Base-by-base conservation (phyloP, 2,113 vertebrate species). In the Gnathochromis pfefferi region DNA sequence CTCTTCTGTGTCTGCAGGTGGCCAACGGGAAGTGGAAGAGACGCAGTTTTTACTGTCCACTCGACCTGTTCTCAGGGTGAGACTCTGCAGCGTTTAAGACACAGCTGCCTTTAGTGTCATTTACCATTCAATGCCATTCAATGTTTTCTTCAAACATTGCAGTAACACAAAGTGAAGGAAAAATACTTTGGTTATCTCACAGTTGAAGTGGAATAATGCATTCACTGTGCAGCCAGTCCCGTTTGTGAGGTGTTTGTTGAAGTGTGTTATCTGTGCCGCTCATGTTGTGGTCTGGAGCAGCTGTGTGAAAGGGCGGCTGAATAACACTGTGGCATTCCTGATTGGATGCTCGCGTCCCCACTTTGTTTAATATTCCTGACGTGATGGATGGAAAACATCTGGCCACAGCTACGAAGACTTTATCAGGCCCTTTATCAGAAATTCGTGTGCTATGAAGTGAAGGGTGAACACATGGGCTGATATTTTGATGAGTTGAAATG, bases 51-150 rank as follows among this genome's bases (percentile, higher is more conserved):
- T 99, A 99, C 60, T 99, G 99, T 90, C 99, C 98, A 0, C 94
- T 99, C 4, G 99, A 99, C 94, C 97, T 99, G 91, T 99, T 99
- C 97, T 99, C 99, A 92, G 99, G 99, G 99, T 99, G 92, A 97
- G 97, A 86, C 33, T 65, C 40, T 5, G 35, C 81, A 17, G 53
- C n/a, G 2, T 70, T 47, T 73, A 47, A 75, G 42, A 17, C 40
- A 28, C 68, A 28, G 40, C 40, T 75, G 21, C 13, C 9, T 75
- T 49, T 12, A 28, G 16, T 78, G 70, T 78, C 4, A 31, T 31
- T 7, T 28, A 31, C 14, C 6, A 78, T 47, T 47, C 26, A 31
- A 2, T 35, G 33, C 33, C 33, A 35, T 35, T 9, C 35, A 28
- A 31, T 11, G 23, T 49, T 78, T 28, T 75, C 42, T 45, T 7